Evolutionary conservation across 37 sponge, comb jelly and placozoan genomes (phyloP).

Genomic region (Oscarella lobularis): DNA sequence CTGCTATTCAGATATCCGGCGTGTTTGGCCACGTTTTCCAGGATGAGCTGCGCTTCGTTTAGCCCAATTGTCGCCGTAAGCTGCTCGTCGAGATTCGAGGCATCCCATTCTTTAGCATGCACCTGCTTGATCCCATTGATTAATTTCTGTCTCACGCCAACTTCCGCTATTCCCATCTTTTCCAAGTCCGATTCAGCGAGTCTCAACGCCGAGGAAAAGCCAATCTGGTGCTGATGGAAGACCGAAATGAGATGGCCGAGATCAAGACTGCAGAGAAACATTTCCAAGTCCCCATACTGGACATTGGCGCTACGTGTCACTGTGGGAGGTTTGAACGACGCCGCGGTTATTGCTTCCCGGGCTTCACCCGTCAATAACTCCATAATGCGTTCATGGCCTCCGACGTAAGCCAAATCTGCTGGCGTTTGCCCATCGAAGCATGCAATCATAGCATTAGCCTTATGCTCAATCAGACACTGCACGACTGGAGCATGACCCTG

Average conservation of each 20-base stretch:
- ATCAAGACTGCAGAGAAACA: conserved; percentile 45
- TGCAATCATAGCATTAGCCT: conserved; percentile 5
- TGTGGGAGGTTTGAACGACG: not conserved
- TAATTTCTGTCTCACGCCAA: conserved; percentile 40
- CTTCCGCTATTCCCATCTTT: conserved; percentile 33
- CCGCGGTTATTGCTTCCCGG: not conserved
- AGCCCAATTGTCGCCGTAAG: not conserved
- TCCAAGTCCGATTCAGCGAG: conserved; percentile 44
- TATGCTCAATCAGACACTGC: conserved; percentile 10
- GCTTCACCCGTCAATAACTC: conserved; percentile 8
- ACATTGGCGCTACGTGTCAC: conserved; percentile 2
- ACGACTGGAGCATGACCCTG: conserved; percentile 11
- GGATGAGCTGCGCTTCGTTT: not conserved
- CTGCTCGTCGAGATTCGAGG: not conserved
- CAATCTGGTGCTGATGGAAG: conserved; percentile 30
- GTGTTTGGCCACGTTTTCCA: not conserved
- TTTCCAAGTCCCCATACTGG: conserved; percentile 43
- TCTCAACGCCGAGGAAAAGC: conserved; percentile 34
- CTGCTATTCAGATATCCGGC: not conserved
- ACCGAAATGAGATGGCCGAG: conserved; percentile 34
- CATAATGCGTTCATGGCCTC: conserved; percentile 11
- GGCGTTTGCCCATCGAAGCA: conserved; percentile 28
- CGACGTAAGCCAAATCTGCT: conserved; percentile 15
- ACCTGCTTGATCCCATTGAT: conserved; percentile 26
- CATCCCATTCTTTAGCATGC: conserved; percentile 36